Evolutionary conservation across 1,140 invertebrate genomes (phyloP).

Genomic region (Gonatopus flavifemur): DNA sequence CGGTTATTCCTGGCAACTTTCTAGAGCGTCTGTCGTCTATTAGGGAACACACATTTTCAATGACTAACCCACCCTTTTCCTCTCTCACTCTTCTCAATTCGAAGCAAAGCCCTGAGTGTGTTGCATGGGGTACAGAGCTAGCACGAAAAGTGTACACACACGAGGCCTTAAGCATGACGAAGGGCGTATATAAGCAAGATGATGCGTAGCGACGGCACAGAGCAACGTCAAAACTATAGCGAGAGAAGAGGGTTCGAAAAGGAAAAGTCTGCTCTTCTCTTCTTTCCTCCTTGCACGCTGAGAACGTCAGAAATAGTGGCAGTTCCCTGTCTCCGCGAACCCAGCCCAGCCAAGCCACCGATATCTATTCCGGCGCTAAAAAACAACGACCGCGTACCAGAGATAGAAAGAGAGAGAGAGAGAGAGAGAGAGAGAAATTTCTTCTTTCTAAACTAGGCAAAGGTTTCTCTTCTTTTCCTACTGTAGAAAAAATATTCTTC

Average conservation of each 20-base stretch:
- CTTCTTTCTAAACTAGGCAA: conserved; percentile 5
- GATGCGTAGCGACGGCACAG: conserved; percentile 7
- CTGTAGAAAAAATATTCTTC: too few species aligned
- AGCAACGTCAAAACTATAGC: background rate
- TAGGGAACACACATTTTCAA: conserved; percentile 32
- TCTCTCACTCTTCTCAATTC: conserved; percentile 29
- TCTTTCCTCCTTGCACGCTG: too few species aligned
- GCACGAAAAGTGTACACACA: conserved; percentile 11
- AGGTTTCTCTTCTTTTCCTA: conserved; percentile 8
- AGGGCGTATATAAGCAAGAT: conserved; percentile 14
- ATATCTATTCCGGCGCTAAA: conserved; percentile 60
- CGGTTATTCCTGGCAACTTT: conserved; percentile 54
- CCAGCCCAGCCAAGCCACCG: conserved; percentile 51
- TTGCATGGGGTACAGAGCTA: conserved; percentile 26
- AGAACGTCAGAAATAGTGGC: conserved; percentile 61
- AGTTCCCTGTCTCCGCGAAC: conserved; percentile 53
- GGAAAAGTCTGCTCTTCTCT: conserved; percentile 8
- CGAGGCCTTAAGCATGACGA: conserved; percentile 17
- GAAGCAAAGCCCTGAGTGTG: conserved; percentile 21
- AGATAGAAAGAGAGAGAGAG: too few species aligned
- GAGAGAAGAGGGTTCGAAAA: conserved; percentile 4
- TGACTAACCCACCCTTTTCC: conserved; percentile 11
- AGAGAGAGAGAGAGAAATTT: too few species aligned
- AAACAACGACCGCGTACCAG: conserved; percentile 51
- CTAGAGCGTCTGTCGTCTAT: conserved; percentile 47